Percentiles rank a stretch among this genome's conserved stretches.
Conservation (phyloP, 37 sponge, comb jelly and placozoan species). For the Beroe ovata region DNA sequence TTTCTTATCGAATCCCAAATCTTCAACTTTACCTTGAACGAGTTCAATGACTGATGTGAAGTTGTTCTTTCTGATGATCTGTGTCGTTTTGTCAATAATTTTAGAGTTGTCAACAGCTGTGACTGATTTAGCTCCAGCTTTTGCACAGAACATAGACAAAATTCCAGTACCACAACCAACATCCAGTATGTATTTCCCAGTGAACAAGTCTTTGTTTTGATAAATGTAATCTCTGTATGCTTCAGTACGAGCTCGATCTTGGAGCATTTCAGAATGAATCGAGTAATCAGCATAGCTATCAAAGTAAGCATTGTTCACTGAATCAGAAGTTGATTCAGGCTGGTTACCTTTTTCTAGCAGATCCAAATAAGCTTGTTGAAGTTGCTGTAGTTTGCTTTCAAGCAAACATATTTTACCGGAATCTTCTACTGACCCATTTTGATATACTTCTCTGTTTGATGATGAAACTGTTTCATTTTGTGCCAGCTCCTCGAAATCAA, state of each 20-base stretch:
- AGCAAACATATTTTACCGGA: not conserved
- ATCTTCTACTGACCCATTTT: not conserved
- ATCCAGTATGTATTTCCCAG: not conserved
- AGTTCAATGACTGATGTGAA: not conserved
- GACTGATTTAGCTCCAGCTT: constrained; percentile 12
- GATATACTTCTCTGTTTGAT: not conserved
- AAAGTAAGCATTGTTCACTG: not conserved
- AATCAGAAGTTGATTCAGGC: not conserved
- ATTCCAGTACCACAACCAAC: constrained; percentile 60
- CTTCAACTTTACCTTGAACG: constrained; percentile 21
- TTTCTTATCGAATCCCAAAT: not conserved
- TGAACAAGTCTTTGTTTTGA: not conserved
- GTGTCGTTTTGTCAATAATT: constrained; percentile 21
- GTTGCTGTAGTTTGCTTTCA: constrained; percentile 1
- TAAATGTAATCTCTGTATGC: constrained; percentile 65
- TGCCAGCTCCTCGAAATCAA: constrained; percentile 44
- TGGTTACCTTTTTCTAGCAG: not conserved
- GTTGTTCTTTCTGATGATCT: constrained; percentile 10
- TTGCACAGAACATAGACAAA: constrained; percentile 59
- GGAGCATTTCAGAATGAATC: constrained; percentile 32
- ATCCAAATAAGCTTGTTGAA: constrained; percentile 25
- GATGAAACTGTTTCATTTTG: not conserved
- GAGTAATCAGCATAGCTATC: constrained; percentile 63
- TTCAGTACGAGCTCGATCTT: constrained; percentile 30
- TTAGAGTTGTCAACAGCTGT: constrained; percentile 46